Evolutionary conservation across 2,888 invertebrate species (phyloP), one percentile per base, ranked within the genome.

Genomic region (Diachrysia chrysitis): DNA sequence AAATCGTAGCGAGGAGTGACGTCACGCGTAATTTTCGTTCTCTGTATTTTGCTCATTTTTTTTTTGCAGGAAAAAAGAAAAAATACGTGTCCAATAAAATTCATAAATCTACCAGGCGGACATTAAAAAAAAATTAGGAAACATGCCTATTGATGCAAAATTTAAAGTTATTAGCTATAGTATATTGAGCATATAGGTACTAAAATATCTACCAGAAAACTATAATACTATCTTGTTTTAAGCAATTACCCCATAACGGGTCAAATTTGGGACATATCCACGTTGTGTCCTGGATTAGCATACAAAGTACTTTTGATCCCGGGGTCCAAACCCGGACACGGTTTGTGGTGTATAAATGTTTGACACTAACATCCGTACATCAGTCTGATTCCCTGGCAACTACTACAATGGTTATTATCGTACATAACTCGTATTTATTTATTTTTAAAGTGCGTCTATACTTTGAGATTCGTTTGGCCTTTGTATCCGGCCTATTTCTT

Each of bases 401-500:
- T 1, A 35, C 23, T 29, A 63, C 72, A 73, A 77, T 73, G 57
- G 56, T n/a, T 42, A 59, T 37, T 48, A 59, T 59, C n/a, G 62
- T 32, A 32, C 14, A 29, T 71, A 46, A 25, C 9, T 42, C 19
- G n/a, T 14, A 59, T 65, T 73, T 65, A 65, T 71, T 65, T 73
- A 73, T 73, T 76, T 73, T 76, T 76, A 77, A 76, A 48, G n/a
- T 42, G 17, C 16, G 25, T 17, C 12, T 14, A 16, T 21, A 42
- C 12, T 9, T 9, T 42, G 21, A 48, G 57, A 16, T 16, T 61
- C 19, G 9, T 14, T 37, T 21, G 9, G 10, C 48, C 19, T 48
- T 48, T 17, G 48, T 51, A 21, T 48, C 17, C 48, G 48, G 48
- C 48, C 48, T 51, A 51, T 51, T 51, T 51, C 9, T 17, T 2